phyloP scores from a whole-genome alignment of 2,797 vertebrate genomes.

The Champsocephalus esox region DNA sequence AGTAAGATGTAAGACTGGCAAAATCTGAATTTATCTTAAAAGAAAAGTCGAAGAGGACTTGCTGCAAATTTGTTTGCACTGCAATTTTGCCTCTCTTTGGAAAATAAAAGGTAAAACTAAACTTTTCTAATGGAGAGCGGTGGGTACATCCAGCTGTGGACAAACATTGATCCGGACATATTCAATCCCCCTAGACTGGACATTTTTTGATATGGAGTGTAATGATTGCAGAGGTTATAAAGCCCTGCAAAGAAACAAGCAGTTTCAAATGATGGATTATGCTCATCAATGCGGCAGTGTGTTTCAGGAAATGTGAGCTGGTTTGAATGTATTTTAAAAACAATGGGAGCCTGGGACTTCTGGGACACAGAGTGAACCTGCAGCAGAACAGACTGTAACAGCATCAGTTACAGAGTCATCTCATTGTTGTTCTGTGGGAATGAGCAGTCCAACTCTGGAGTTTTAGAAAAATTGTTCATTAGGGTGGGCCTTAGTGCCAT shows the following conservation, averaged over 20 bases:
- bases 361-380: constrained; percentile 14
- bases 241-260: constrained; percentile 6
- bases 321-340: constrained; percentile 16
- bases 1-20: too few species aligned
- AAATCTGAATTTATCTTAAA: too few species aligned
- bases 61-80: too few species aligned
- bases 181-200: constrained; percentile 6
- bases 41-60: too few species aligned
- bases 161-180: constrained; percentile 4
- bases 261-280: constrained; percentile 21
- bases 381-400: not conserved
- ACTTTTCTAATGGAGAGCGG: not conserved
- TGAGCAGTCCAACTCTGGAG: not conserved
- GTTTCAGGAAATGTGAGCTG: constrained; percentile 12
- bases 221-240: not conserved
- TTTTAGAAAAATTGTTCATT: not conserved
- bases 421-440: constrained; percentile 1
- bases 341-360: constrained; percentile 23
- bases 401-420: not conserved
- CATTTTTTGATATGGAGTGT: not conserved
- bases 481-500: too few species aligned
- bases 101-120: not conserved
- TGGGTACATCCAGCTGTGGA: not conserved
- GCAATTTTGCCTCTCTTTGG: too few species aligned
- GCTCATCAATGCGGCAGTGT: constrained; percentile 14